These are phyloP conservation scores for Spodoptera litura DNA, from an alignment of 1,140 invertebrate genomes.

Conservation along the genomic window DNA sequence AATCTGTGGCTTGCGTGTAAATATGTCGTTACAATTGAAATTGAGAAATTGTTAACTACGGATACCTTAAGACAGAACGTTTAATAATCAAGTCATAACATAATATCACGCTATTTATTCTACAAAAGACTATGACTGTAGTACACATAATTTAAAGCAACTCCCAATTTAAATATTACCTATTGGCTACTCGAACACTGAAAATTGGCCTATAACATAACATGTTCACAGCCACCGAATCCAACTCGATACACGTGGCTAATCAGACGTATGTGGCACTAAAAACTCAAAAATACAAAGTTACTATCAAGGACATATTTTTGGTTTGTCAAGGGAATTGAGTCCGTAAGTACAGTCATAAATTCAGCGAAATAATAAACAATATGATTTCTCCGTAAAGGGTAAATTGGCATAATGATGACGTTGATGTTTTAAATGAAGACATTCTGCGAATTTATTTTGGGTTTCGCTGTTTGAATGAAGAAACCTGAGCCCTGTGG, in stretches of 20 bases:
- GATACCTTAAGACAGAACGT: no score
- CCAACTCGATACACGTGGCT: no score
- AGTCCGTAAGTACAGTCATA: not conserved
- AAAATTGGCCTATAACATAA: no score
- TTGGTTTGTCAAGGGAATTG: conserved; percentile 1
- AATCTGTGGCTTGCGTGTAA: conserved; percentile 21
- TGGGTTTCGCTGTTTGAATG: conserved; percentile 37
- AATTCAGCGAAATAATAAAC: conserved; percentile 32
- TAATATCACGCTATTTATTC: no score
- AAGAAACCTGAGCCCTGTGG: conserved; percentile 25
- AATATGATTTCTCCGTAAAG: conserved; percentile 38
- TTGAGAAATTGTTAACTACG: not conserved
- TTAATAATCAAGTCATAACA: no score
- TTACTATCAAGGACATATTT: not conserved
- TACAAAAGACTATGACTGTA: no score
- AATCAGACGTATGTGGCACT: no score
- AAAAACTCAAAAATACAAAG: not conserved
- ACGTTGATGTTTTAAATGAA: conserved; percentile 47
- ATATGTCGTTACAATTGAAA: conserved; percentile 17
- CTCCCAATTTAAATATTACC: no score
- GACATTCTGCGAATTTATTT: conserved; percentile 49
- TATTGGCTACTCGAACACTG: no score
- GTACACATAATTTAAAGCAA: not conserved
- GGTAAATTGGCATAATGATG: conserved; percentile 25
- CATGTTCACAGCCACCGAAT: no score